A percentile compares a stretch with the other conserved stretches of the same genome.
These are phyloP conservation scores for Cephus sareptanus DNA, from an alignment of 2,888 invertebrate genomes.

Conservation along the genomic window DNA sequence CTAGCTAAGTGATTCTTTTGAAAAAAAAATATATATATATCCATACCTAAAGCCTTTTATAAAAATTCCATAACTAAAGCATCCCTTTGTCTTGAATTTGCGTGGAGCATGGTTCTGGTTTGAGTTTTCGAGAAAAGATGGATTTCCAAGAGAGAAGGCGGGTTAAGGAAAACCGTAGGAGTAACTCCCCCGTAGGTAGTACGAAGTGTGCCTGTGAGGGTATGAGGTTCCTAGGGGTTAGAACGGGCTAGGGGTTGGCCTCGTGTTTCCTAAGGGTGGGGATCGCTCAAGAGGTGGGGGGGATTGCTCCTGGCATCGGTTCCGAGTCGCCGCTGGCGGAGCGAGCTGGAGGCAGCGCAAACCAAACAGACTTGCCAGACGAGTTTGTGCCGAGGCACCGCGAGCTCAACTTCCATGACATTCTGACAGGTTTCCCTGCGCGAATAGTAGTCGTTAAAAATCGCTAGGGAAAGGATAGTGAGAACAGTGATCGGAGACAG, in stretches of 20 bases:
- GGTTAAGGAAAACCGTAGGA: conserved; percentile 60
- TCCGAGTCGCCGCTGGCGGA: conserved; percentile 39
- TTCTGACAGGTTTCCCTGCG: neutral
- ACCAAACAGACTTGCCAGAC: conserved; percentile 57
- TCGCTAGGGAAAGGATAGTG: neutral
- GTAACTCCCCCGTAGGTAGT: conserved; percentile 51
- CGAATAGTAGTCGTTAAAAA: neutral
- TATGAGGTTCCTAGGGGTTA: conserved; percentile 44
- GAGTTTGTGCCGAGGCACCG: conserved; percentile 60
- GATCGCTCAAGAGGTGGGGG: conserved; percentile 34
- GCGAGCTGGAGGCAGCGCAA: conserved; percentile 48
- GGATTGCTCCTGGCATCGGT: conserved; percentile 33
- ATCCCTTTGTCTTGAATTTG: neutral
- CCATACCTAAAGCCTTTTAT: neutral
- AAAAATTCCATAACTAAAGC: neutral
- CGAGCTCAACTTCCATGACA: conserved; percentile 30
- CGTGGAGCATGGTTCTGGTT: neutral
- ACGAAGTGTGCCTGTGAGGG: conserved; percentile 48
- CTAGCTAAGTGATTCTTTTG: neutral
- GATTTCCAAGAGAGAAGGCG: conserved; percentile 46
- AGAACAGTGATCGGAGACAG: neutral
- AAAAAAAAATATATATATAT: neutral
- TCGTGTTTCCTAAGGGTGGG: conserved; percentile 46
- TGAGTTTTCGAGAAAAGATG: conserved; percentile 19
- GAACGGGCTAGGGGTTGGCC: conserved; percentile 60